Conservation (phyloP, 1,140 invertebrate species). For the Sarcophaga peregrina region DNA sequence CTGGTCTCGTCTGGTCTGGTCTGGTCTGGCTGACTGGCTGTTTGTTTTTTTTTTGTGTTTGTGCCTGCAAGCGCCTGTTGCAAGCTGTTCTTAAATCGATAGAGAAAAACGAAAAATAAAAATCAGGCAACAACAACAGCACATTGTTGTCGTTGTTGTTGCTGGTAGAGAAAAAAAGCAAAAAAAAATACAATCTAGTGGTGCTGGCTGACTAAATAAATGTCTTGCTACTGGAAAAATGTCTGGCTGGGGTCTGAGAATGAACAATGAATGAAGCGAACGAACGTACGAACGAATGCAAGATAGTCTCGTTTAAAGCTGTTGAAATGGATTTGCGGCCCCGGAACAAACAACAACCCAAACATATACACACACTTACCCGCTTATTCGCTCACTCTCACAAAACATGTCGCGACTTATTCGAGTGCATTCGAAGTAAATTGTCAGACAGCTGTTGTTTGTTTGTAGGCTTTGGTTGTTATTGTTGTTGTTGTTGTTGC, state of each 20-base stretch:
- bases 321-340: slow-evolving; percentile 9
- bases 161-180: too few relatives aligned
- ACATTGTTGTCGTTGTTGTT: too few relatives aligned
- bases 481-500: background rate
- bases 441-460: slow-evolving; percentile 21
- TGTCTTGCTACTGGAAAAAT: background rate
- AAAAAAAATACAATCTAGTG: background rate
- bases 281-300: background rate
- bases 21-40: too few relatives aligned
- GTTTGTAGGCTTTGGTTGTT: background rate
- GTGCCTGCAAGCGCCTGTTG: slow-evolving; percentile 23
- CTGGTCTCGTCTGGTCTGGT: too few relatives aligned
- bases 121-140: background rate
- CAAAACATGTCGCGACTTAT: background rate
- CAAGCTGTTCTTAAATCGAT: slow-evolving; percentile 20
- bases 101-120: background rate
- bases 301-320: slow-evolving; percentile 14
- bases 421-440: background rate
- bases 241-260: background rate
- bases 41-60: background rate
- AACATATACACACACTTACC: background rate
- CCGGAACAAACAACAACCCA: slow-evolving; percentile 10
- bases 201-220: background rate
- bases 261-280: background rate
- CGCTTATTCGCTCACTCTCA: background rate